Evolutionary conservation across 2,888 invertebrate genomes (phyloP), one percentile per base, ranked within the genome.

Genomic region (Spilarctia lutea): DNA sequence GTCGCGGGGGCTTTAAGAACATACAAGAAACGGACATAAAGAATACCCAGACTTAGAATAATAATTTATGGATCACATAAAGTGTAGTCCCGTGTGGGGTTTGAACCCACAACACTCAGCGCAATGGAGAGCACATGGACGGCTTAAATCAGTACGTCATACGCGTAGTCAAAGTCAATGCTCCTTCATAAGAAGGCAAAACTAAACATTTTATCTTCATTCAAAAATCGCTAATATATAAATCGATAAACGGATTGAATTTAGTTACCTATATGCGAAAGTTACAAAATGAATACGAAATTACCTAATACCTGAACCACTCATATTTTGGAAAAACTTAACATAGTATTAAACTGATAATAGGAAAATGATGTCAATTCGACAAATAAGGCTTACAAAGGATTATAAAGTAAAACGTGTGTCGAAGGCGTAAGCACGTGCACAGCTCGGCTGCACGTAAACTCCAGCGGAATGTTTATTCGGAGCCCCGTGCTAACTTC

Each of bases 401-500:
- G 82, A 81, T 79, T 76, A 71, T 45, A 76, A 60, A 39, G 79
- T 78, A 68, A 70, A 72, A 77, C 79, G 78, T 75, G 76, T 77
- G 74, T 75, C 80, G 75, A 81, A 85, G 78, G 83, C 84, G 83
- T 85, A 84, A 86, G 86, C 87, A 84, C 81, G 83, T 83, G 81
- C 74, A 74, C 74, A 74, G 76, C 76, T 74, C 86, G 82, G 85
- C 84, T 84, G 81, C 86, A 83, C 87, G 89, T 86, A 84, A 84
- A 83, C 88, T 87, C 88, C 85, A 86, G 75, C 88, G 88, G 88
- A 83, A 82, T 96, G 93, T 95, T 96, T 95, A 91, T 93, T 95
- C 95, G 91, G 89, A 94, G 89, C 91, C 89, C 91, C 91, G 90
- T 94, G 96, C 93, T 96, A 96, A 95, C 96, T 95, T 93, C 89